Conservation (phyloP, 2,113 vertebrate genomes). For the Alosa alosa region DNA sequence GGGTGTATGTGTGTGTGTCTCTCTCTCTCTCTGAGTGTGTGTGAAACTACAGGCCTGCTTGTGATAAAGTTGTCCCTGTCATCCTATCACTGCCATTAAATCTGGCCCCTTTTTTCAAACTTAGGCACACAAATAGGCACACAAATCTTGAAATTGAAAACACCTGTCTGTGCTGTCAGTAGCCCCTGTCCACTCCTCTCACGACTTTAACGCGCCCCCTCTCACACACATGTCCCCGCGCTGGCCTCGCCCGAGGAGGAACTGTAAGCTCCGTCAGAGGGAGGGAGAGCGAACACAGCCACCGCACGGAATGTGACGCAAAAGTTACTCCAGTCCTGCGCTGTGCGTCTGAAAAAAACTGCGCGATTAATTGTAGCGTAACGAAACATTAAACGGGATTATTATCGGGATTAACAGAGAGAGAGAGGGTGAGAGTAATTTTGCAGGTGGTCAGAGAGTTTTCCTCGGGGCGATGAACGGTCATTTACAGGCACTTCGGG, state of each 20-base stretch:
- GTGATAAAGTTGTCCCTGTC: too few species aligned
- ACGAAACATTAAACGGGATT: not conserved
- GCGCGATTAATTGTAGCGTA: not conserved
- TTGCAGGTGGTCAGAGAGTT: not conserved
- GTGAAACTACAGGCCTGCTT: too few species aligned
- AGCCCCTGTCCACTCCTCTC: not conserved
- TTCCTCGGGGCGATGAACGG: not conserved
- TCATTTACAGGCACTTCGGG: not conserved
- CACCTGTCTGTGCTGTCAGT: not conserved
- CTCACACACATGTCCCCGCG: not conserved
- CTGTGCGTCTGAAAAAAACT: not conserved
- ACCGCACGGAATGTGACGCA: conserved; percentile 5
- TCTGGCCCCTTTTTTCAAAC: too few species aligned
- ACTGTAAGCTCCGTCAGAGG: not conserved
- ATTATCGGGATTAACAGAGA: not conserved
- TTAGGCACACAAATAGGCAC: not conserved
- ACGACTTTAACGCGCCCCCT: not conserved
- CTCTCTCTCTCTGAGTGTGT: too few species aligned
- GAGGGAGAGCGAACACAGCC: not conserved
- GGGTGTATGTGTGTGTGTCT: not conserved
- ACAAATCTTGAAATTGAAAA: not conserved
- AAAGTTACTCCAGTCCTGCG: not conserved
- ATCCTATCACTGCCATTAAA: too few species aligned
- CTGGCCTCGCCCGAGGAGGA: not conserved
- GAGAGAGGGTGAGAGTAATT: not conserved